Percentiles rank a stretch among this genome's conserved stretches.
phyloP scores from a whole-genome alignment of 2,888 invertebrate genomes.

The Tetramorium bicarinatum region DNA sequence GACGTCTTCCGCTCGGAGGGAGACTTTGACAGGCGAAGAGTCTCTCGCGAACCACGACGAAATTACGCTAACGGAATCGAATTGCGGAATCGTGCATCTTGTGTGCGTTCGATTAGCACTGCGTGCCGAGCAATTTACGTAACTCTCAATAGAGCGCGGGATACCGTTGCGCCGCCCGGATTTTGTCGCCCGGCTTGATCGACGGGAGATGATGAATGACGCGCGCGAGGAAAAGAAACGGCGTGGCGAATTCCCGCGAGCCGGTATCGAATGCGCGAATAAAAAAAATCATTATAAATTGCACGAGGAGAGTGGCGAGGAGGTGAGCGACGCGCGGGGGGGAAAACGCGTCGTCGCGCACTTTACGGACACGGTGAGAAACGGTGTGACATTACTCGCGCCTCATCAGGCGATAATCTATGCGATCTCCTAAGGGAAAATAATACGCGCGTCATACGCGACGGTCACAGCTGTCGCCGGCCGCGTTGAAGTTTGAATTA shows the following conservation, averaged over 20 bases:
- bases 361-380: slow-evolving; percentile 25
- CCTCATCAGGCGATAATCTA: slow-evolving; percentile 46
- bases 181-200: slow-evolving; percentile 29
- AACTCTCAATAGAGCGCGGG: not conserved
- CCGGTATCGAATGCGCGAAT: not conserved
- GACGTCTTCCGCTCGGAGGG: not conserved
- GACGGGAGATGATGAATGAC: slow-evolving; percentile 18
- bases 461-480: slow-evolving; percentile 48
- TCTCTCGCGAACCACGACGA: not conserved
- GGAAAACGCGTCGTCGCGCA: not conserved
- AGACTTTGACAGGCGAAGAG: not conserved
- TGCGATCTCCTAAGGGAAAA: slow-evolving; percentile 50
- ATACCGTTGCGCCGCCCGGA: slow-evolving; percentile 10
- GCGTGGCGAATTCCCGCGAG: not conserved
- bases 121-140: not conserved
- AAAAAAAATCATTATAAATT: slow-evolving; percentile 32
- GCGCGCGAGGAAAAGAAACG: not conserved
- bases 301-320: not conserved
- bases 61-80: slow-evolving; percentile 23
- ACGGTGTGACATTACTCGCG: slow-evolving; percentile 52
- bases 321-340: not conserved
- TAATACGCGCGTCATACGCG: slow-evolving; percentile 30
- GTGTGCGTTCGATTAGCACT: not conserved
- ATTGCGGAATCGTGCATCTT: not conserved
- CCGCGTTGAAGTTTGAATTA: slow-evolving; percentile 42